Evolutionary conservation across 1,140 invertebrate genomes (phyloP), one percentile per base, ranked within the genome.

Genomic region (Drosophila mayri): DNA sequence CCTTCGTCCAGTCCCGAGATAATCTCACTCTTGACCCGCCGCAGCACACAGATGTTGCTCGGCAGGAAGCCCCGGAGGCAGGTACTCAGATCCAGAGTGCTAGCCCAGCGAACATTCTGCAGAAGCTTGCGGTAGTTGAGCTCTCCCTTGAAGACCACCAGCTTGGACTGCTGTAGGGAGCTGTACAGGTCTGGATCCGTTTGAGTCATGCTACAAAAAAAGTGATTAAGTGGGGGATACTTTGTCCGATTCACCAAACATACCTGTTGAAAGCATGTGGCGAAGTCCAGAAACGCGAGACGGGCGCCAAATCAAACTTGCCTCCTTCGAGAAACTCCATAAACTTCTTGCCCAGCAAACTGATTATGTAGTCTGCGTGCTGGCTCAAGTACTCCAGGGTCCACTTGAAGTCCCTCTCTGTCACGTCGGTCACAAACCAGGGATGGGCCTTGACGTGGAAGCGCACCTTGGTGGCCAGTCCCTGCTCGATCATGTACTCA

Each of bases 351-450:
- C 94, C 95, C 25, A 96, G 90, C 37, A 80, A 55, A 18, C 76
- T 81, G 14, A 94, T 73, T 70, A 93, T 79, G 65, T 90, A 76
- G 55, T 91, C 66, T 49, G 93, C 75, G 47, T 93, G 93, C 40
- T 92, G 81, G 37, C 76, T 79, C 81, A 95, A 91, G 47, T 92
- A 87, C 18, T 94, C 67, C 10, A 96, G 73, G 0, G 94, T 94
- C 95, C 95, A 98, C 71, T 94, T 74, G 54, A 99, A 96, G 93
- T 99, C 99, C 3, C 92, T 81, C 25, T 81, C 78, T 1, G 95
- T 97, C 4, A 96, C 96, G 92, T 99, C 98, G 16, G 98, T 99
- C 1, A 99, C 95, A 92, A 97, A 99, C 99, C 99, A 99, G 0
- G 99, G 98, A 76, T 98, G 95, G 9, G 94, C 93, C 94, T 99